Evolutionary conservation across 2,888 invertebrate species (phyloP).

Genomic region (Zaprionus obscuricornis): DNA sequence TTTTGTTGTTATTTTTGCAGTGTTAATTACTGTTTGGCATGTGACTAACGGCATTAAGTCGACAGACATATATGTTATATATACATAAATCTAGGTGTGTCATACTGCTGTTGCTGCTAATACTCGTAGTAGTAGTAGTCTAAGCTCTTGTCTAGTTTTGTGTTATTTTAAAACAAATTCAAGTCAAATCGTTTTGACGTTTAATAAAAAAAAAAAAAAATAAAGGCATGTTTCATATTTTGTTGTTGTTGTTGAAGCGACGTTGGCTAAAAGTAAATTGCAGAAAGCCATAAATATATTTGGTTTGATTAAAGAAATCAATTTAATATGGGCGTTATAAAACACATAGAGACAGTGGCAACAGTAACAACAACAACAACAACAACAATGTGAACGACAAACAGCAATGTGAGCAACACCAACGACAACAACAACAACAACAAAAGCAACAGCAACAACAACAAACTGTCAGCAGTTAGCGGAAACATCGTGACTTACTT

Average conservation of each 20-base stretch:
- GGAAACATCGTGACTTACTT: constrained; percentile 61
- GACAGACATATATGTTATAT: constrained; percentile 5
- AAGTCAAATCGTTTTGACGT: constrained; percentile 37
- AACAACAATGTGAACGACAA: constrained; percentile 1
- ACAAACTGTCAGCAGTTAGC: constrained; percentile 29
- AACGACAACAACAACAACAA: constrained; percentile 14
- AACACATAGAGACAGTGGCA: constrained; percentile 19
- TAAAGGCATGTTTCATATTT: not conserved
- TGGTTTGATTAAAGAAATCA: constrained; percentile 71
- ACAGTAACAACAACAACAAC: constrained; percentile 5
- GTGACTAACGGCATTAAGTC: constrained; percentile 63
- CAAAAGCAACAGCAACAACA: constrained; percentile 12
- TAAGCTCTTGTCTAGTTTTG: constrained; percentile 1
- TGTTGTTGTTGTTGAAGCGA: constrained; percentile 6
- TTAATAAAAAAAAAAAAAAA: constrained; percentile 36
- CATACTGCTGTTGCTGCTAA: not conserved
- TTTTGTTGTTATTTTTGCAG: too few relatives aligned
- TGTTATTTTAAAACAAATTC: constrained; percentile 35
- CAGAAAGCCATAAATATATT: constrained; percentile 59
- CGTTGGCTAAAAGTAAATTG: too few relatives aligned
- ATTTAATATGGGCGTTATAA: constrained; percentile 61
- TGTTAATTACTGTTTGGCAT: constrained; percentile 71
- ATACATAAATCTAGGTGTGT: constrained; percentile 35
- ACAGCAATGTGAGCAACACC: constrained; percentile 17
- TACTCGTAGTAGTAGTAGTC: not conserved